Evolutionary conservation across 2,113 vertebrate genomes (phyloP).

Genomic region (Oreocharis arfaki): DNA sequence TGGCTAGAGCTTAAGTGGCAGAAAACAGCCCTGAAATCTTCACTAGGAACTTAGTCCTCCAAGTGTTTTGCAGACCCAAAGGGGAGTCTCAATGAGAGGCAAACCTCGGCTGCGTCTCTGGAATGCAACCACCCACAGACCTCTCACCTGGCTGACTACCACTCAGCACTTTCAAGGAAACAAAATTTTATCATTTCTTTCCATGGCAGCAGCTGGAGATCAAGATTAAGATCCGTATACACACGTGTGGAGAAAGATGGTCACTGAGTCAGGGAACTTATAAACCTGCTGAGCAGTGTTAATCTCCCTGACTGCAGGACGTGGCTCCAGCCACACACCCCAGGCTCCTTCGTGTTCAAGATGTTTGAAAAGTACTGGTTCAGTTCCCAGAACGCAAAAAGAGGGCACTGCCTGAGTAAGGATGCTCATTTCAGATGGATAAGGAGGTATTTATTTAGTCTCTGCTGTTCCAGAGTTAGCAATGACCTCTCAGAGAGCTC

Average conservation of each 20-base stretch:
- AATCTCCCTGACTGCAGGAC: neutral
- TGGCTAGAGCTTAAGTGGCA: neutral
- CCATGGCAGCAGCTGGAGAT: neutral
- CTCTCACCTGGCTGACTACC: neutral
- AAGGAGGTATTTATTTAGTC: conserved; percentile 38
- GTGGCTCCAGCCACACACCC: neutral
- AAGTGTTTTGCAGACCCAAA: neutral
- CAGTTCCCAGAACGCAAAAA: neutral
- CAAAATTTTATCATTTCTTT: neutral
- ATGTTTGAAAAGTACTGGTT: conserved; percentile 20
- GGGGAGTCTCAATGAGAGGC: neutral
- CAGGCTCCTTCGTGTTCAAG: neutral
- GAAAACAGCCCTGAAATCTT: neutral
- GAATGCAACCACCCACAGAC: neutral
- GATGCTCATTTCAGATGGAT: neutral
- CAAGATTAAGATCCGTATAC: neutral
- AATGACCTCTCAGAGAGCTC: neutral
- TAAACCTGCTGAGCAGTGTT: neutral
- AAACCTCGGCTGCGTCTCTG: neutral
- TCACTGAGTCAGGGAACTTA: neutral
- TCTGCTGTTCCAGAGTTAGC: neutral
- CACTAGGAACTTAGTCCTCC: neutral
- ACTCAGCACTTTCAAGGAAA: neutral
- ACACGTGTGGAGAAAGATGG: neutral
- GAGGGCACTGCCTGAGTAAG: neutral